Conservation (phyloP, 1,140 invertebrate species). For the Aphelinus certus region DNA sequence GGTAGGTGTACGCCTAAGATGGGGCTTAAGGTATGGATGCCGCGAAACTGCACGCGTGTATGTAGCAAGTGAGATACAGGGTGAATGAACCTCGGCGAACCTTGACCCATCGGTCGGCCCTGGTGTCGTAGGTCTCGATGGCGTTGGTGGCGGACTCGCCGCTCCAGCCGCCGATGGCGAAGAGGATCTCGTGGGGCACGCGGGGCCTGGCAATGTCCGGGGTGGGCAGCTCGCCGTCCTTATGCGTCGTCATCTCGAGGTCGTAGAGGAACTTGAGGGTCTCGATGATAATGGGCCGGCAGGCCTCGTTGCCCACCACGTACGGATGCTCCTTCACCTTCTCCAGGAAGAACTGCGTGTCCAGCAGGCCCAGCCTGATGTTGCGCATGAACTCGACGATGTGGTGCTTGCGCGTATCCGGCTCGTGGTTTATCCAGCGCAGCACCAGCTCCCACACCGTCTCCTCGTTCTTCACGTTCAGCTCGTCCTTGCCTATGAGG, state of each 20-base stretch:
- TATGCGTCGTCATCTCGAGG: conserved; percentile 74
- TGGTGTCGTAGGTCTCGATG: conserved; percentile 81
- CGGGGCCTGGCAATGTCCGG: conserved; percentile 74
- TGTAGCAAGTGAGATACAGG: too few relatives aligned
- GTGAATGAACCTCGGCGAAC: conserved; percentile 52
- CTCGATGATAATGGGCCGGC: conserved; percentile 78
- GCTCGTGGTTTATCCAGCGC: conserved; percentile 73
- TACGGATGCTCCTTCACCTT: conserved; percentile 74
- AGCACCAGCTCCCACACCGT: conserved; percentile 73
- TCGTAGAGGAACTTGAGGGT: conserved; percentile 80
- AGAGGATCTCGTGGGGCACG: conserved; percentile 76
- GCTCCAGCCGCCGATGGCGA: conserved; percentile 82
- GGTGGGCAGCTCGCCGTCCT: conserved; percentile 70
- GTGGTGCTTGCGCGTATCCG: conserved; percentile 70
- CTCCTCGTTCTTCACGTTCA: conserved; percentile 75
- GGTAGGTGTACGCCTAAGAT: not conserved
- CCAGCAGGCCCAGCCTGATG: conserved; percentile 84
- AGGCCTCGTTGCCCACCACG: conserved; percentile 72
- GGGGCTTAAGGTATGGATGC: not conserved
- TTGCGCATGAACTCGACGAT: conserved; percentile 81
- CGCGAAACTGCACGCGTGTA: not conserved
- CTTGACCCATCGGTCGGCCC: conserved; percentile 79
- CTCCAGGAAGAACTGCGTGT: conserved; percentile 82
- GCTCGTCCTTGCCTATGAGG: conserved; percentile 76
- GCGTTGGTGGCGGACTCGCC: conserved; percentile 75